Evolutionary conservation across 2,888 invertebrate genomes (phyloP), one percentile per base, ranked within the genome.

Genomic region (Phrixothrix hirtus): DNA sequence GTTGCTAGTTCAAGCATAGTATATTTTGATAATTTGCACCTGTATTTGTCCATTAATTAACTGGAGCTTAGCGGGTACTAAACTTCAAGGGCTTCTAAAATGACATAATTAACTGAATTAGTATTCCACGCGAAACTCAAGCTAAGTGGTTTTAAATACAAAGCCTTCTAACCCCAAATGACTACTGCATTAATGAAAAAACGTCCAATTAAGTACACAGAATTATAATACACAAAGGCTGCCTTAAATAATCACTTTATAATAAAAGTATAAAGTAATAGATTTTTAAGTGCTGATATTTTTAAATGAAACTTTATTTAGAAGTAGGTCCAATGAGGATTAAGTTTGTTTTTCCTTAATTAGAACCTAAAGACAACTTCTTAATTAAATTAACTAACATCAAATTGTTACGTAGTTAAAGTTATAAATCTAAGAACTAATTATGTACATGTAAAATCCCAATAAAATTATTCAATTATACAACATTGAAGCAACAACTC

Each of bases 141-240:
- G 30, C 41, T 52, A 52, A 51, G 51, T 44, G 51, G 44, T 51
- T 51, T 51, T 51, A 51, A 52, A 46, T 52, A 52, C 36, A 52
- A 45, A 52, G 52, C 46, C 21, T 46, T 30, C 36, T 36, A 41
- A 42, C 42, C 41, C 36, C 26, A 42, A 52, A 41, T 42, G 46
- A 32, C 12, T 30, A 34, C 25, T 29, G 41, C 21, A 42, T 26
- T 51, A 44, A 43, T 37, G 41, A 52, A 46, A 35, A 52, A 52
- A 42, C 41, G 39, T 45, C 26, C 45, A 51, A 45, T 51, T 51
- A 45, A 45, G 30, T 44, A 30, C 50, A 37, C 37, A 15, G 38
- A 43, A 43, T 48, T 48, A 48, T 48, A 48, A 48, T 48, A 29
- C 27, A 4, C 14, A 16, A 16, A 16, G 21, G 34, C 14, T 26